phyloP scores from a whole-genome alignment of 2,888 invertebrate genomes.

The Seladonia tumulorum region DNA sequence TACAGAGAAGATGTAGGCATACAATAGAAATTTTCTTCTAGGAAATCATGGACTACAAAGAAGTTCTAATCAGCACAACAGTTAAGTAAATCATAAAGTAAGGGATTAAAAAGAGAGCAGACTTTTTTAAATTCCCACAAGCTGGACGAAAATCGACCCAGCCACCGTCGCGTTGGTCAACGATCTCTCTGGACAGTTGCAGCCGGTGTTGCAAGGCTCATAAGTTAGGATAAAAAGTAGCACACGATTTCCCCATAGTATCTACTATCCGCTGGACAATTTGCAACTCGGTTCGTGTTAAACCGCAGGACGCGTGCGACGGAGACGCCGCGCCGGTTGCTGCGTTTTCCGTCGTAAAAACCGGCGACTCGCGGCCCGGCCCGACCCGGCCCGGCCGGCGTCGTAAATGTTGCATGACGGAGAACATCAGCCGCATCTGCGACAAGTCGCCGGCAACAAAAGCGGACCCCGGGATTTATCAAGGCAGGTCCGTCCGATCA shows the following conservation, averaged over 20 bases:
- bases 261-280: not conserved
- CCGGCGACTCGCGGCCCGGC: not conserved
- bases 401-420: conserved; percentile 43
- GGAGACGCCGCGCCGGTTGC: not conserved
- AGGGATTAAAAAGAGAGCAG: no score
- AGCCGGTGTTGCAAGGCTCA: not conserved
- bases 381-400: not conserved
- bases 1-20: no score
- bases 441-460: not conserved
- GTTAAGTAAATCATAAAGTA: no score
- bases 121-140: not conserved
- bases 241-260: not conserved
- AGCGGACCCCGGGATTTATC: conserved; percentile 34
- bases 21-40: no score
- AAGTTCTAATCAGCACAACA: no score
- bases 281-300: conserved; percentile 13
- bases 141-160: not conserved
- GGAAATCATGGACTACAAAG: no score
- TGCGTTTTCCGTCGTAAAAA: conserved; percentile 46
- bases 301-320: not conserved
- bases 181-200: not conserved
- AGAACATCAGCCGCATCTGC: conserved; percentile 42
- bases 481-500: conserved; percentile 43
- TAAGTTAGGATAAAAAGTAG: not conserved
- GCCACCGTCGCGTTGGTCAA: not conserved